Evolutionary conservation across 2,113 vertebrate genomes (phyloP), one percentile per base, ranked within the genome.

Genomic region (Pogonocichla stellata): DNA sequence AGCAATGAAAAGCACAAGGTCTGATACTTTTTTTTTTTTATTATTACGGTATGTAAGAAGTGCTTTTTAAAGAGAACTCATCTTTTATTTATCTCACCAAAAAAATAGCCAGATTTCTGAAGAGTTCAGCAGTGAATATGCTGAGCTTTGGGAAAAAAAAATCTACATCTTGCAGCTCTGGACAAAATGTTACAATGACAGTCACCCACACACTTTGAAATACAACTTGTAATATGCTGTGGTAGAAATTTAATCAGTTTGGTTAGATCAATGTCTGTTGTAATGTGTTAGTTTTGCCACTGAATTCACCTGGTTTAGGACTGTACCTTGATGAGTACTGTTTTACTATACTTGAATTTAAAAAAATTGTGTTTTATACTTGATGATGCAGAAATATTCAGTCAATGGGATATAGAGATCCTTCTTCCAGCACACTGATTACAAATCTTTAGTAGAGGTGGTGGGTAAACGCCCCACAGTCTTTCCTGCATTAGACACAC

Each of bases 81-180:
- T 75, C 12, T 92, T 91, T 91, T 61, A 88, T 85, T 85, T 58
- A 82, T 61, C 9, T 57, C 19, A 85, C 80, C 57, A 79, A 53
- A 95, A 92, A 57, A 57, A 15, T 54, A 66, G 26, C 81, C 89
- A 91, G n/a, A 85, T 93, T 91, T 94, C 66, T 79, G 74, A 80
- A 72, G 19, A 82, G 18, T 87, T 85, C 50, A 93, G 38, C n/a
- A 73, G 25, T 38, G 54, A 77, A 78, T 58, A 19, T 83, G 54
- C 38, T 90, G 80, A 80, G 12, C 28, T 90, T 58, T 73, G 36
- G 54, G 15, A 40, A 61, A 80, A 93, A 58, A 79, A 38, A 25
- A 18, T 19, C 7, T 61, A 28, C 14, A 22, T 67, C 45, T 80
- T 58, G 43, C 40, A 84, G 16, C 33, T 81, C 12, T 82, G 51